These are phyloP conservation scores for Archaeoteleia sp. DNA, from an alignment of 2,888 invertebrate genomes.

Conservation along the genomic window DNA sequence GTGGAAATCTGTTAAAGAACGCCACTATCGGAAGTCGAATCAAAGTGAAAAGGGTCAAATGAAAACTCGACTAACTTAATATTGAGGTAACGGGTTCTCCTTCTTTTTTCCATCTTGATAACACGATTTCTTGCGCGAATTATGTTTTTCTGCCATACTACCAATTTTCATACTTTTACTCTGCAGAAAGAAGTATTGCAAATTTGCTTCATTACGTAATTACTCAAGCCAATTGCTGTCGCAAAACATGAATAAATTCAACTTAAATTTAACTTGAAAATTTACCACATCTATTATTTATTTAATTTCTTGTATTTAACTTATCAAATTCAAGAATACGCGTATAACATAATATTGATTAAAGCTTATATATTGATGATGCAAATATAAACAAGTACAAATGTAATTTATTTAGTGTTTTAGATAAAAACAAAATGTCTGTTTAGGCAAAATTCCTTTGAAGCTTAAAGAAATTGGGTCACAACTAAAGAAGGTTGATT, in stretches of 20 bases:
- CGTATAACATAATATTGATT: too few species aligned
- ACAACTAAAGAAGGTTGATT: conserved; percentile 26
- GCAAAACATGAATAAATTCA: too few species aligned
- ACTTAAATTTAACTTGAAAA: too few species aligned
- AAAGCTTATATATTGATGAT: too few species aligned
- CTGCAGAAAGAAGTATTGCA: conserved; percentile 24
- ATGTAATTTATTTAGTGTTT: too few species aligned
- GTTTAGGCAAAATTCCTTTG: background rate
- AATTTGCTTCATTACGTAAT: conserved; percentile 11
- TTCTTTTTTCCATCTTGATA: conserved; percentile 64
- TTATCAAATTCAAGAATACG: too few species aligned
- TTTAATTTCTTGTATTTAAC: too few species aligned
- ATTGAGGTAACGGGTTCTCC: conserved; percentile 62
- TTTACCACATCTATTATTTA: too few species aligned
- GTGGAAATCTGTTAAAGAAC: conserved; percentile 46
- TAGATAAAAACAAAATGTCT: too few species aligned
- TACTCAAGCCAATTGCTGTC: too few species aligned
- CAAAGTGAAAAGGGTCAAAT: conserved; percentile 67
- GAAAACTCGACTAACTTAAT: conserved; percentile 72
- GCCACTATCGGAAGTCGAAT: conserved; percentile 56
- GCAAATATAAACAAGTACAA: too few species aligned
- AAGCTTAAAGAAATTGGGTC: conserved; percentile 32
- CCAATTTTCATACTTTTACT: conserved; percentile 42
- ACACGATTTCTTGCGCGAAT: conserved; percentile 70
- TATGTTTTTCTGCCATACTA: conserved; percentile 43